A percentile compares a stretch with the other conserved stretches of the same genome.
Conservation (phyloP, 2,888 invertebrate species). For the Hypolimnas misippus region DNA sequence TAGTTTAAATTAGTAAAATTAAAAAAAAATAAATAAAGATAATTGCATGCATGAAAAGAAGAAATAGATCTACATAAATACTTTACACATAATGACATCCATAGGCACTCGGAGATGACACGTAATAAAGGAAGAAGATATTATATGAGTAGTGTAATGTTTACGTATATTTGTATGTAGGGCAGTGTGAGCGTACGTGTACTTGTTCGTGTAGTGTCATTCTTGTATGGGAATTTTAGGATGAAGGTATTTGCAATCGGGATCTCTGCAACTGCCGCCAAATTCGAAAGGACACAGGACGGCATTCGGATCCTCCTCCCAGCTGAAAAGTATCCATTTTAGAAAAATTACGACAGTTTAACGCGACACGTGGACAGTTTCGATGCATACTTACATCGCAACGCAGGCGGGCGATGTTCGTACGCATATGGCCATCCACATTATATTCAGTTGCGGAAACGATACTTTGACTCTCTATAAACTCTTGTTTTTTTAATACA, state of each 20-base stretch:
- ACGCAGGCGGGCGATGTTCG: constrained; percentile 58
- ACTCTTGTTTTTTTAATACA: constrained; percentile 25
- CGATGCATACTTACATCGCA: constrained; percentile 72
- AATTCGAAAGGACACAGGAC: constrained; percentile 81
- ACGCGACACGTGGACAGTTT: constrained; percentile 53
- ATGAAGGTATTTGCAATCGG: constrained; percentile 79
- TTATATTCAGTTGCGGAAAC: constrained; percentile 20
- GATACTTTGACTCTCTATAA: constrained; percentile 24
- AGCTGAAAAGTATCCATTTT: constrained; percentile 67
- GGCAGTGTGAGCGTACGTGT: constrained; percentile 50
- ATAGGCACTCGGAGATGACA: constrained; percentile 50
- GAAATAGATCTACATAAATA: constrained; percentile 59
- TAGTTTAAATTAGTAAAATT: not conserved
- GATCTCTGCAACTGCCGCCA: constrained; percentile 78
- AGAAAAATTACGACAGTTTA: constrained; percentile 40
- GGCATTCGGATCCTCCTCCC: constrained; percentile 76
- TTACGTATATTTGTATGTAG: constrained; percentile 58
- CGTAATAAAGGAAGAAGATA: constrained; percentile 47
- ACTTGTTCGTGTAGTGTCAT: constrained; percentile 57
- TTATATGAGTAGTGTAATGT: constrained; percentile 44
- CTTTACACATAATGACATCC: constrained; percentile 76
- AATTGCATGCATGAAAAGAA: constrained; percentile 39
- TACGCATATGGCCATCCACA: constrained; percentile 63
- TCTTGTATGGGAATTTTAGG: constrained; percentile 59
- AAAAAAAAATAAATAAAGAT: constrained; percentile 32